phyloP scores from a whole-genome alignment of 23 tunicate genomes.

The Aplidium turbinatum region DNA sequence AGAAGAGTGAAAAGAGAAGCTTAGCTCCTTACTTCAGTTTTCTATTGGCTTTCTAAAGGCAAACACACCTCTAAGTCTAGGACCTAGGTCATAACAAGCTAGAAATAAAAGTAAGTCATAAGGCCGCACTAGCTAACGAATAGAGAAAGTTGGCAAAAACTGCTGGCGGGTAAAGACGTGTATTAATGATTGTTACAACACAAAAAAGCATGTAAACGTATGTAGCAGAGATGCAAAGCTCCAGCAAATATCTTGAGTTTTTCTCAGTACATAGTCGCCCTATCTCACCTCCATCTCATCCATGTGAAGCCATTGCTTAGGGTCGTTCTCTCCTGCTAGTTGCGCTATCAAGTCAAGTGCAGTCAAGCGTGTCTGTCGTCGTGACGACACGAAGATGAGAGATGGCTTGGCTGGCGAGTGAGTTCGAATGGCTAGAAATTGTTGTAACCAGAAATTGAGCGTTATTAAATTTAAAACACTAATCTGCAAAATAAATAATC shows the following conservation, averaged over 20 bases:
- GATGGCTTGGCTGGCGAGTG: conserved; percentile 95
- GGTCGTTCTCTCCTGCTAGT: conserved; percentile 88
- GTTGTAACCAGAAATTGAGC: too few species aligned
- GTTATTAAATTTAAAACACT: too few species aligned
- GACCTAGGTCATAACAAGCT: too few species aligned
- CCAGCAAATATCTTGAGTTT: too few species aligned
- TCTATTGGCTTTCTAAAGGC: too few species aligned
- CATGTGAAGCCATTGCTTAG: conserved; percentile 93
- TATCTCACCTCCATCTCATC: conserved; percentile 79
- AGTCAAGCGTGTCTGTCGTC: conserved; percentile 98
- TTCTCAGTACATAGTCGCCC: too few species aligned
- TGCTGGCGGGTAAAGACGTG: not conserved
- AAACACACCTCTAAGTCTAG: too few species aligned
- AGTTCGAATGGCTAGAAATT: conserved; percentile 66
- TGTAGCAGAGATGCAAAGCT: too few species aligned
- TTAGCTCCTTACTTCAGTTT: not conserved
- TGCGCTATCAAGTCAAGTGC: conserved; percentile 93
- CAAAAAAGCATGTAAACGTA: not conserved
- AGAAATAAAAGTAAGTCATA: too few species aligned
- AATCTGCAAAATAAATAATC: too few species aligned
- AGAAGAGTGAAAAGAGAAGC: not conserved
- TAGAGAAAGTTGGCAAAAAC: not conserved
- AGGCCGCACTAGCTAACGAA: not conserved
- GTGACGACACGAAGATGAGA: conserved; percentile 90
- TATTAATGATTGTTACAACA: not conserved